A percentile compares a stretch with the other conserved stretches of the same genome.
phyloP scores from a whole-genome alignment of 2,113 vertebrate genomes.

The Trematomus loennbergii region DNA sequence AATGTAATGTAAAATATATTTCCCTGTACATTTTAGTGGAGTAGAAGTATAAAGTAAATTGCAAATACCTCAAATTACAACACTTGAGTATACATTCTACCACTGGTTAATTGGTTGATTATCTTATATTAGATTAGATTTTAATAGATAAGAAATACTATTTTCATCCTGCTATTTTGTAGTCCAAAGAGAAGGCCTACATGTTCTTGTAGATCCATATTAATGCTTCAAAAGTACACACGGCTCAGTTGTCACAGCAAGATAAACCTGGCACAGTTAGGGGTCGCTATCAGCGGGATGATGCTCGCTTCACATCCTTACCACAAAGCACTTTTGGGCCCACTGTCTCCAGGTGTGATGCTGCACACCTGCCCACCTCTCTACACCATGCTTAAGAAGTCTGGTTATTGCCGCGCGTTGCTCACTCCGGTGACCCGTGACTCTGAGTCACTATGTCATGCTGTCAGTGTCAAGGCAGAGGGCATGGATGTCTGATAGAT shows the following conservation, averaged over 20 bases:
- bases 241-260: background rate
- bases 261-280: background rate
- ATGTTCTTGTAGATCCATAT: background rate
- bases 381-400: conserved; percentile 17
- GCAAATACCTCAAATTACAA: no score
- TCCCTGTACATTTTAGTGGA: no score
- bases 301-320: background rate
- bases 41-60: no score
- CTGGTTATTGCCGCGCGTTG: conserved; percentile 9
- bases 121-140: no score
- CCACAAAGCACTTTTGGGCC: conserved; percentile 14
- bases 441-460: background rate
- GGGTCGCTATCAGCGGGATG: background rate
- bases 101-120: no score
- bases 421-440: conserved; percentile 23
- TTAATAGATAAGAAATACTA: no score
- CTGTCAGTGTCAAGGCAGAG: conserved; percentile 21
- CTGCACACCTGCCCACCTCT: conserved; percentile 18
- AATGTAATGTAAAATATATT: no score
- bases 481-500: conserved; percentile 8
- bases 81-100: no score
- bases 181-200: background rate
- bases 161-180: background rate
- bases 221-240: no score
- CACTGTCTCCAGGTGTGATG: conserved; percentile 15